Evolutionary conservation across 2,888 invertebrate species (phyloP).

Genomic region (Colletes collaris): DNA sequence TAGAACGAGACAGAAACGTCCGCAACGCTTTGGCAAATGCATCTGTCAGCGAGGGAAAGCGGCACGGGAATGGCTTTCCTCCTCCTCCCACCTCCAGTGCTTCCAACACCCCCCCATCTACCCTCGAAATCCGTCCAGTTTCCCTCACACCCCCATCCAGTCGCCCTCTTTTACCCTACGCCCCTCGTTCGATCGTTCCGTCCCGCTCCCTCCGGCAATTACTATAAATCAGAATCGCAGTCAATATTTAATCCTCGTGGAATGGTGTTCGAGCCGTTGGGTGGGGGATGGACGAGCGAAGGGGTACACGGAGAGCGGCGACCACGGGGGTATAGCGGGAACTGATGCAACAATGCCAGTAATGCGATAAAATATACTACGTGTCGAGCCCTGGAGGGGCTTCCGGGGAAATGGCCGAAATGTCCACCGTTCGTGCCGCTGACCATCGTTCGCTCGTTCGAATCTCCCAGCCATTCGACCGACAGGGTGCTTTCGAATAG

Average conservation of each 20-base stretch:
- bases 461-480: conserved; percentile 57
- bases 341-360: conserved; percentile 79
- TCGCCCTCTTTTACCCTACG: conserved; percentile 57
- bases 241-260: conserved; percentile 82
- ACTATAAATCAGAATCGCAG: conserved; percentile 83
- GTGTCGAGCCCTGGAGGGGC: conserved; percentile 56
- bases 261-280: conserved; percentile 73
- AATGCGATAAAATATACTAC: conserved; percentile 80
- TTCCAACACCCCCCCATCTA: conserved; percentile 16
- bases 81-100: conserved; percentile 32
- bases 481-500: conserved; percentile 59
- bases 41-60: conserved; percentile 76
- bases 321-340: conserved; percentile 62
- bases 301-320: conserved; percentile 52
- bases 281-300: conserved; percentile 54
- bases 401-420: conserved; percentile 64
- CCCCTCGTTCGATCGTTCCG: conserved; percentile 50
- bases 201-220: conserved; percentile 78
- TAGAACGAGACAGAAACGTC: conserved; percentile 70
- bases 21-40: conserved; percentile 76
- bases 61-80: conserved; percentile 74
- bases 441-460: conserved; percentile 63
- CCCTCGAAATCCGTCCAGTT: conserved; percentile 65
- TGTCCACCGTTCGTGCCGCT: conserved; percentile 68
- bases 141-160: conserved; percentile 55